Percentiles rank a stretch among this genome's conserved stretches.
Conservation (phyloP, 2,888 invertebrate species). For the Meghimatium bilineatum region DNA sequence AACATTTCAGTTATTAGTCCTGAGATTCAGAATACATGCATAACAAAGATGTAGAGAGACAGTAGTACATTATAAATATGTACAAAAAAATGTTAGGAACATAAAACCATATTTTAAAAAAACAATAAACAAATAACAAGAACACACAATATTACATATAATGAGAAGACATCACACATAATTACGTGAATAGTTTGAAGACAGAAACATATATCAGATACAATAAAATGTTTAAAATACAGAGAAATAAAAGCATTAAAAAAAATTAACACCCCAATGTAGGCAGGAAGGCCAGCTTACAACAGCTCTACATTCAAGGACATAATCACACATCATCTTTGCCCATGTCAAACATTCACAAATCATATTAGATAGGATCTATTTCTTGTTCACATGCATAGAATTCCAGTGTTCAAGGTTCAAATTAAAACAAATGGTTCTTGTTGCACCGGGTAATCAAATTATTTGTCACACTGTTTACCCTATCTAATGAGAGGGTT, state of each 20-base stretch:
- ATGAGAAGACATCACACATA: not conserved
- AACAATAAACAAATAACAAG: not conserved
- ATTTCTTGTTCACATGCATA: not conserved
- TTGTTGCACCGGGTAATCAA: too few relatives aligned
- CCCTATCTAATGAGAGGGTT: too few relatives aligned
- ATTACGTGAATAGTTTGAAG: not conserved
- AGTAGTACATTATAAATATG: not conserved
- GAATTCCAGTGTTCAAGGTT: not conserved
- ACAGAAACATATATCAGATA: not conserved
- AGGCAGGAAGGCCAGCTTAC: constrained; percentile 18
- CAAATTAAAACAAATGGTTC: not conserved
- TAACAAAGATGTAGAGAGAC: not conserved
- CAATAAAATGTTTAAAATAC: not conserved
- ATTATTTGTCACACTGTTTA: too few relatives aligned
- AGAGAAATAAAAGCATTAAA: not conserved
- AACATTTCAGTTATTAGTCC: not conserved
- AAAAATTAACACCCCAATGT: not conserved
- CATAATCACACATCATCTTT: too few relatives aligned
- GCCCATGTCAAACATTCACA: too few relatives aligned
- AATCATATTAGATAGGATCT: not conserved
- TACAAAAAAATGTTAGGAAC: not conserved
- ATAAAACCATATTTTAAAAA: not conserved
- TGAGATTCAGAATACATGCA: not conserved
- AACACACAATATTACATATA: not conserved
- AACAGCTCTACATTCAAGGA: not conserved